Percentiles rank a stretch among this genome's conserved stretches.
phyloP scores from a whole-genome alignment of 2,797 vertebrate genomes.

The Lepilemur ruficaudatus region DNA sequence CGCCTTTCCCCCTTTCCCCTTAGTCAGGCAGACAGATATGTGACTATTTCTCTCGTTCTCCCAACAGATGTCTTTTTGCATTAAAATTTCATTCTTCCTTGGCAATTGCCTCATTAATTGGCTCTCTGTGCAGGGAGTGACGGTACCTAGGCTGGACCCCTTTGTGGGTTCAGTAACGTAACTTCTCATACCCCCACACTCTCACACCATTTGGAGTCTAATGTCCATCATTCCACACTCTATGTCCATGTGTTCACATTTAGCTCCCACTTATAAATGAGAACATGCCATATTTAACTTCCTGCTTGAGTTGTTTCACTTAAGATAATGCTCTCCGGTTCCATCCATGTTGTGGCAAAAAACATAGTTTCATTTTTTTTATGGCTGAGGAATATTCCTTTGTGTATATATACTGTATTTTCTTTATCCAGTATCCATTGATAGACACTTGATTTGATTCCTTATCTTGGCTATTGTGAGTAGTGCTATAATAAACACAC shows the following conservation, averaged over 20 bases:
- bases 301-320: background rate
- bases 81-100: background rate
- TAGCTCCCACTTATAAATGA: background rate
- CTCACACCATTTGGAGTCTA: background rate
- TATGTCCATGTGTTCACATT: background rate
- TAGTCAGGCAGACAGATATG: background rate
- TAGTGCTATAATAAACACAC: background rate
- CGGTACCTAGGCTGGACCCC: background rate
- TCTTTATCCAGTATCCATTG: background rate
- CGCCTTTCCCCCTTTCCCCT: background rate
- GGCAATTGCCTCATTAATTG: background rate
- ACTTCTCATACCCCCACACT: background rate
- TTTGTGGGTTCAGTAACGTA: background rate
- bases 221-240: background rate
- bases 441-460: background rate
- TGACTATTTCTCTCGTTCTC: background rate
- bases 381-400: background rate
- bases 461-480: background rate
- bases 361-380: background rate
- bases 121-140: background rate
- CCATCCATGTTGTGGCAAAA: background rate
- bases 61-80: background rate
- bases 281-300: background rate
- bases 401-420: background rate
- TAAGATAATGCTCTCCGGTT: background rate